Conservation (phyloP, 2,888 invertebrate genomes). For the Sminthurides aquaticus region DNA sequence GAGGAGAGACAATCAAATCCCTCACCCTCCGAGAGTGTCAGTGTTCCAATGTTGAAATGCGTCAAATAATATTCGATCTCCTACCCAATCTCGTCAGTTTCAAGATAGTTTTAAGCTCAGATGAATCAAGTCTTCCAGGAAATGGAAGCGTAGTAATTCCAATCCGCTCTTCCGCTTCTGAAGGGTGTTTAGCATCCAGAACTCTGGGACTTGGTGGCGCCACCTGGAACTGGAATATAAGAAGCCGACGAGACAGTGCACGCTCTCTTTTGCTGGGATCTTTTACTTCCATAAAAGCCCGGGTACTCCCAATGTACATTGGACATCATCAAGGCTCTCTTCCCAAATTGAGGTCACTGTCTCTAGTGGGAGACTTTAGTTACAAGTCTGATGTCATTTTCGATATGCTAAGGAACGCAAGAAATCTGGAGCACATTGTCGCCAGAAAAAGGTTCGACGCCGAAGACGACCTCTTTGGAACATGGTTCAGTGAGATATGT, state of each 20-base stretch:
- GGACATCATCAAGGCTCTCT: conserved; percentile 10
- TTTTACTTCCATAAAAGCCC: conserved; percentile 5
- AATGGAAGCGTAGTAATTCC: background rate
- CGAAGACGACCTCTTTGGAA: conserved; percentile 27
- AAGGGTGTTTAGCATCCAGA: background rate
- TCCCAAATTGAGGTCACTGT: conserved; percentile 13
- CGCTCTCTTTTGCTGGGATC: background rate
- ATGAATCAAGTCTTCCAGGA: background rate
- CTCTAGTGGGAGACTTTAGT: conserved; percentile 23
- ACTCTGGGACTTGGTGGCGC: background rate
- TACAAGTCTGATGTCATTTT: conserved; percentile 24
- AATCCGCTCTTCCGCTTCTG: background rate
- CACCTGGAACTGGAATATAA: conserved; percentile 3
- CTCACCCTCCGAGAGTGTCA: conserved; percentile 18
- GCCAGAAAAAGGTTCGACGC: conserved; percentile 3
- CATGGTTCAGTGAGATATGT: conserved; percentile 25
- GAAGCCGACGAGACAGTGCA: conserved; percentile 1
- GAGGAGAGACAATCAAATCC: conserved; percentile 6
- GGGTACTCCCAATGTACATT: conserved; percentile 20
- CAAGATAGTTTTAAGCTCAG: conserved; percentile 5
- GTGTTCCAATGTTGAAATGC: conserved; percentile 15
- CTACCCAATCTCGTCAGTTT: conserved; percentile 19
- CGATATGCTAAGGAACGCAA: conserved; percentile 18
- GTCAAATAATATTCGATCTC: conserved; percentile 20
- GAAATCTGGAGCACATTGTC: conserved; percentile 16